Evolutionary conservation across 2,888 invertebrate genomes (phyloP), one percentile per base, ranked within the genome.

Genomic region (Oegoconia quadripuncta): DNA sequence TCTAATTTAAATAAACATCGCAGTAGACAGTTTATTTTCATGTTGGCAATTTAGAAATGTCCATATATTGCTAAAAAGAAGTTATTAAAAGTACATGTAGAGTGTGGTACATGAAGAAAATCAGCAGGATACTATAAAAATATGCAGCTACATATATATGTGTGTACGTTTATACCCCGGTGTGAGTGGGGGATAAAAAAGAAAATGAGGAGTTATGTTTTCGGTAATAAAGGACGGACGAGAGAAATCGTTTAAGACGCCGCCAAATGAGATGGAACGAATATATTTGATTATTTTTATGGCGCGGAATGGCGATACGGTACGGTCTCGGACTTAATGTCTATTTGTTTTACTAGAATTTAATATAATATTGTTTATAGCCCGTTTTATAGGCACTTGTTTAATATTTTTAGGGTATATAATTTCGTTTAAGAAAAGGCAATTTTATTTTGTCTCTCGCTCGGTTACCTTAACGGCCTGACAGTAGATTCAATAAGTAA

Each of bases 211-310:
- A 87, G 87, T 87, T 87, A 87, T 87, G 84, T 84, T 86, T 83
- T 86, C 74, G 78, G 86, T 84, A 87, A 86, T 84, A 87, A 86
- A 81, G 83, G 81, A 80, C 74, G 82, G 86, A 86, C 84, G 78
- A 86, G 86, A 84, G 80, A 86, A 87, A 87, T 84, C 87, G 87
- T 87, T 87, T 87, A 87, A 87, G 86, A 84, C 74, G 76, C 74
- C 72, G 74, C 76, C 80, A 87, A 87, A 87, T 87, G 87, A 87
- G 86, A 82, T 80, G 86, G 84, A 86, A 86, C 84, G 81, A 83
- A 87, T 86, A 86, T 81, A 84, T 86, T 86, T 84, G 84, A 87
- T 86, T 87, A 86, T 83, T 84, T 86, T 87, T 86, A 87, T 83
- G 82, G 80, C 74, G 65, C 59, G 73, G 75, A 83, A 83, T 84